phyloP scores from a whole-genome alignment of 2,113 vertebrate species.

The Lamprologus tigripictilis region DNA sequence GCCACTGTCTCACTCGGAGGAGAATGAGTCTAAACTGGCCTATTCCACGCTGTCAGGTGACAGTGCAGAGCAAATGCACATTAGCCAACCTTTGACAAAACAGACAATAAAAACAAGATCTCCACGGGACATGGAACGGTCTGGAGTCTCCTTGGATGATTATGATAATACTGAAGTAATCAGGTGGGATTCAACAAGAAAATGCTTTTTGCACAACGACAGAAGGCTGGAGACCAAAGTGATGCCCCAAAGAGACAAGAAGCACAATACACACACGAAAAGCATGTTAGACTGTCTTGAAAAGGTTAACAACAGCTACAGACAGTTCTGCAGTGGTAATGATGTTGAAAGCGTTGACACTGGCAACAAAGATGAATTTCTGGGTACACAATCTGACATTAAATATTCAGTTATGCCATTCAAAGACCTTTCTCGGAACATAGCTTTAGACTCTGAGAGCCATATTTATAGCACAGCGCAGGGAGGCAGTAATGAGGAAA shows the following conservation, averaged over 20 bases:
- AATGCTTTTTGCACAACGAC: conserved; percentile 78
- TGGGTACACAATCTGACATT: conserved; percentile 74
- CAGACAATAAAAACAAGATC: conserved; percentile 71
- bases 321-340: conserved; percentile 67
- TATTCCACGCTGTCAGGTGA: conserved; percentile 74
- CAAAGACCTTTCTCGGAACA: conserved; percentile 58
- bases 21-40: conserved; percentile 77
- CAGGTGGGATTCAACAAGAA: conserved; percentile 81
- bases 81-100: conserved; percentile 76
- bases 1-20: conserved; percentile 80
- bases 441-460: conserved; percentile 75
- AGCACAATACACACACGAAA: conserved; percentile 79
- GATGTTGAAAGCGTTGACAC: conserved; percentile 66
- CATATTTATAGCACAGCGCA: conserved; percentile 72
- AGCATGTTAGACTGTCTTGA: conserved; percentile 72
- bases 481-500: conserved; percentile 76
- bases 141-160: conserved; percentile 81
- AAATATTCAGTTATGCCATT: conserved; percentile 72
- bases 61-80: conserved; percentile 79
- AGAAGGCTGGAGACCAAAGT: conserved; percentile 73
- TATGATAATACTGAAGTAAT: conserved; percentile 70
- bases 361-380: conserved; percentile 34
- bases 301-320: conserved; percentile 75
- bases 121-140: conserved; percentile 70
- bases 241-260: conserved; percentile 73